phyloP scores from a whole-genome alignment of 2,888 invertebrate genomes.

The Blomia tropicalis region DNA sequence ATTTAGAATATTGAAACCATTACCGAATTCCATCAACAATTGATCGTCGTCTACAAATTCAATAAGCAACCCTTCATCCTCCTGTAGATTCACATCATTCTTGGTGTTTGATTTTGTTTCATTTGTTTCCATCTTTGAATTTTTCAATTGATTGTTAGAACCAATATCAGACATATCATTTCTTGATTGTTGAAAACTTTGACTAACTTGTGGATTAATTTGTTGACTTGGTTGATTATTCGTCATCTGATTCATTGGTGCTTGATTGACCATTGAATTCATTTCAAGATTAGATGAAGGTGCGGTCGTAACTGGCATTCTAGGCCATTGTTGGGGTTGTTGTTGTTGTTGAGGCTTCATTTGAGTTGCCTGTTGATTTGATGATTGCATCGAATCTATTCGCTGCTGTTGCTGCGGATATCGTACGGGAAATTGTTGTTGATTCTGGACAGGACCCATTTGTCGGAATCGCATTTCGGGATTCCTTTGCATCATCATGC shows the following conservation, averaged over 20 bases:
- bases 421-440: constrained; percentile 12
- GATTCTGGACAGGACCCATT: not conserved
- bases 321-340: constrained; percentile 19
- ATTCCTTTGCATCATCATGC: constrained; percentile 1
- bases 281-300: not conserved
- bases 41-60: constrained; percentile 67
- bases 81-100: constrained; percentile 28
- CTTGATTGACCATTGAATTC: constrained; percentile 14
- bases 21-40: constrained; percentile 70
- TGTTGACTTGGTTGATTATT: not conserved
- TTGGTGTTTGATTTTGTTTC: constrained; percentile 26
- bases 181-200: constrained; percentile 1
- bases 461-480: not conserved
- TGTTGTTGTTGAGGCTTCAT: constrained; percentile 20
- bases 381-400: constrained; percentile 21
- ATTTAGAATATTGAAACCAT: constrained; percentile 84
- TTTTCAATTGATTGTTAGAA: not conserved
- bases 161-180: not conserved
- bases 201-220: not conserved
- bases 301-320: constrained; percentile 8
- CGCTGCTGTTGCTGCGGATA: constrained; percentile 28
- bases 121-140: constrained; percentile 8
- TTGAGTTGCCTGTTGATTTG: constrained; percentile 21
- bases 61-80: constrained; percentile 26
- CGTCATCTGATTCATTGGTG: not conserved